phyloP scores from a whole-genome alignment of 2,888 invertebrate species.

The Sabatieria punctata region DNA sequence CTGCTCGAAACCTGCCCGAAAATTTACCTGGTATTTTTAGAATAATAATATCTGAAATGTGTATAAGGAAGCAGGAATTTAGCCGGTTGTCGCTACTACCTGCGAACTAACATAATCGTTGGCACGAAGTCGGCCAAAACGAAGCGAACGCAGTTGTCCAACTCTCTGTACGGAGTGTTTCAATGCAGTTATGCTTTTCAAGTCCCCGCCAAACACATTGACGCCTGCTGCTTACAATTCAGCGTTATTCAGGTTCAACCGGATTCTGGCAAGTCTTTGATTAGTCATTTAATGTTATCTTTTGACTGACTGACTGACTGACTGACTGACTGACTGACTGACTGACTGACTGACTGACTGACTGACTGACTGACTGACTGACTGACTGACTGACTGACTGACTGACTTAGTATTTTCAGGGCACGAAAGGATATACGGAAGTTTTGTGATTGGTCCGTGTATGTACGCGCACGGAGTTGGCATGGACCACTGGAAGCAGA shows the following conservation, averaged over 20 bases:
- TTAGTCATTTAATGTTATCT: background rate
- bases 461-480: slow-evolving; percentile 11
- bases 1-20: slow-evolving; percentile 3
- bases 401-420: no score
- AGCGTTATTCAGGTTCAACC: slow-evolving; percentile 3
- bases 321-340: no score
- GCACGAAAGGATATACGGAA: background rate
- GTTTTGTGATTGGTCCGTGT: slow-evolving; percentile 9
- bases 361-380: no score
- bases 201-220: slow-evolving; percentile 8
- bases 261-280: no score
- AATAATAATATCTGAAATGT: no score
- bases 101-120: slow-evolving; percentile 6
- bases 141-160: background rate
- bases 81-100: slow-evolving; percentile 1
- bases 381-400: no score
- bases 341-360: no score
- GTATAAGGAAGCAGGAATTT: no score
- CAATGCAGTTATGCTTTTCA: slow-evolving; percentile 6
- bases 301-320: no score
- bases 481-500: slow-evolving; percentile 11
- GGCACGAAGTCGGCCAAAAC: slow-evolving; percentile 8
- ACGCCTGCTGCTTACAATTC: slow-evolving; percentile 9
- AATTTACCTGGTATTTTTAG: no score
- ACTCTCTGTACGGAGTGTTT: slow-evolving; percentile 1